Evolutionary conservation across 2,113 vertebrate species (phyloP).

Genomic region (Xiphophorus maculatus): DNA sequence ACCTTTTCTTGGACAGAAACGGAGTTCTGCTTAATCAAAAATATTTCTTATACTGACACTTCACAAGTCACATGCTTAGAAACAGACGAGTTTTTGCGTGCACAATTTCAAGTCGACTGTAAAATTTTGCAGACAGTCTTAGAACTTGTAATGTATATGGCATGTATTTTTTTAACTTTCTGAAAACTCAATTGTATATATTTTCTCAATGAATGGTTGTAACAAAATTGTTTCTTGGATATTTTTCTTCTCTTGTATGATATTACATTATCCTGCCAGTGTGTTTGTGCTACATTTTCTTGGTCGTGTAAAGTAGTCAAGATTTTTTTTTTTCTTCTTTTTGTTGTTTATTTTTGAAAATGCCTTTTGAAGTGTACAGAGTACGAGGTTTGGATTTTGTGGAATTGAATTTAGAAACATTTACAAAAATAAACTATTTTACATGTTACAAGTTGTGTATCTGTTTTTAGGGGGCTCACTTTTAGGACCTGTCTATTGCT

Average conservation of each 20-base stretch:
- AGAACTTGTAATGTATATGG: slow-evolving; percentile 97
- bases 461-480: neutral
- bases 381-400: slow-evolving; percentile 99
- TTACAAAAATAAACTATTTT: slow-evolving; percentile 99
- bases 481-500: neutral
- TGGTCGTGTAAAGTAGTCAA: slow-evolving; percentile 96
- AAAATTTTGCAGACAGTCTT: slow-evolving; percentile 88
- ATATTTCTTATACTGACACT: slow-evolving; percentile 81
- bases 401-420: slow-evolving; percentile 99
- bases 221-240: slow-evolving; percentile 98
- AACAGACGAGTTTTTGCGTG: slow-evolving; percentile 88
- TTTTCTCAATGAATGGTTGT: slow-evolving; percentile 99
- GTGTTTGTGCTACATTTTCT: slow-evolving; percentile 93
- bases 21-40: slow-evolving; percentile 73
- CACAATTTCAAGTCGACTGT: slow-evolving; percentile 92
- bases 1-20: slow-evolving; percentile 58
- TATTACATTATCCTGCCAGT: slow-evolving; percentile 94
- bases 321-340: slow-evolving; percentile 47
- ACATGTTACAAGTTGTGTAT: slow-evolving; percentile 81
- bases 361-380: slow-evolving; percentile 98
- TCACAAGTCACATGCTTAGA: slow-evolving; percentile 88
- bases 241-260: slow-evolving; percentile 99
- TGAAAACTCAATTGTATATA: slow-evolving; percentile 99
- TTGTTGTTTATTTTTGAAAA: slow-evolving; percentile 72
- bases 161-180: slow-evolving; percentile 99